These are phyloP conservation scores for Cataglyphis livida DNA, from an alignment of 2,888 invertebrate genomes.

Conservation along the genomic window DNA sequence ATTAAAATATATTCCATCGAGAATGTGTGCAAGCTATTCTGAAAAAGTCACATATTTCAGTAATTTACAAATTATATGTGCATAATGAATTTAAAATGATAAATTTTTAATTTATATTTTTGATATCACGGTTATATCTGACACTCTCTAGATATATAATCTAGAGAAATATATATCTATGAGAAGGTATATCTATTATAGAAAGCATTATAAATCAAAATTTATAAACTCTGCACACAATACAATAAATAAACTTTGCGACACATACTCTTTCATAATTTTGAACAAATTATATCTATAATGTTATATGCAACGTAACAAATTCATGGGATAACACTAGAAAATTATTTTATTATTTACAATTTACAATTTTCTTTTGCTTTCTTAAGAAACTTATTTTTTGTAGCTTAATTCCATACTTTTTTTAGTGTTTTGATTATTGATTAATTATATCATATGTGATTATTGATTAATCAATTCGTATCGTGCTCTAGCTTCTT, in stretches of 20 bases:
- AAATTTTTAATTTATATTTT: not conserved
- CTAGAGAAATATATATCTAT: not conserved
- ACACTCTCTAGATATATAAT: not conserved
- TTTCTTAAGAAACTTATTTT: not conserved
- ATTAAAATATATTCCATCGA: not conserved
- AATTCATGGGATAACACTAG: not conserved
- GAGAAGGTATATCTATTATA: not conserved
- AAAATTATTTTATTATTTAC: not conserved
- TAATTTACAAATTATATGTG: conserved; percentile 6
- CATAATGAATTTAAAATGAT: not conserved
- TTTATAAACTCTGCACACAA: not conserved
- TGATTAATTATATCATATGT: not conserved
- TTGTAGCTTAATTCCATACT: not conserved
- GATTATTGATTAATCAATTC: conserved; percentile 6
- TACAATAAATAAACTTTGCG: not conserved
- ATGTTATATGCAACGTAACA: not conserved
- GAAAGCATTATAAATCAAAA: not conserved
- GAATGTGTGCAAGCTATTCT: not conserved
- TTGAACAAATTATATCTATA: not conserved
- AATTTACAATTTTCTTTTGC: not conserved
- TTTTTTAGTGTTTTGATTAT: not conserved
- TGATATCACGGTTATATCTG: not conserved
- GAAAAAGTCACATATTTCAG: not conserved
- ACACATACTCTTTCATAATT: not conserved
- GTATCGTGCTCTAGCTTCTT: not conserved